Evolutionary conservation across 2,113 vertebrate species (phyloP).

Genomic region (Phaethornis superciliosus): DNA sequence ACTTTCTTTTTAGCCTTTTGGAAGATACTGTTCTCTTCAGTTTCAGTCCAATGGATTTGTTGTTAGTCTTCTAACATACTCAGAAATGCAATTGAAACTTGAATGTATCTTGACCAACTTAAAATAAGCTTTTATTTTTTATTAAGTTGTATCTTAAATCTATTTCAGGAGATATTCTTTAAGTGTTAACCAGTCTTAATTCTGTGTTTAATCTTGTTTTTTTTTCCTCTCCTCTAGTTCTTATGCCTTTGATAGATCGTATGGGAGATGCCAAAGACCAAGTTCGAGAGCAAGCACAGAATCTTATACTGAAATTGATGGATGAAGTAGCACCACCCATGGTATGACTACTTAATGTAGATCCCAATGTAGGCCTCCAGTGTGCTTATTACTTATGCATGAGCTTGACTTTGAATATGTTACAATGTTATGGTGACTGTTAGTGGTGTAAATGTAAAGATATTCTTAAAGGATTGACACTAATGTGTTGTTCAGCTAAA

Average conservation of each 20-base stretch:
- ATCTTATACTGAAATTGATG: conserved; percentile 89
- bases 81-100: background rate
- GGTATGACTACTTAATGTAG: conserved; percentile 77
- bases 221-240: conserved; percentile 72
- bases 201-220: background rate
- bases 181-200: background rate
- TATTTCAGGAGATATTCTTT: background rate
- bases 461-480: background rate
- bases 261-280: conserved; percentile 96
- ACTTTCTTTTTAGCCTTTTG: background rate
- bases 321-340: conserved; percentile 85
- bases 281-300: conserved; percentile 93
- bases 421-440: background rate
- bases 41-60: background rate
- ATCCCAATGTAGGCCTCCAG: background rate
- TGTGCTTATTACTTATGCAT: background rate
- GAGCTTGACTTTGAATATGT: background rate
- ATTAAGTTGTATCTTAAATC: background rate
- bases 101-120: background rate
- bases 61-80: background rate
- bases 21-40: background rate
- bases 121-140: background rate
- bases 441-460: background rate
- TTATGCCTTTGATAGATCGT: conserved; percentile 89
- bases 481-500: background rate